Base-by-base conservation (phyloP, 2,113 vertebrate species). In the Elanus axillaris region DNA sequence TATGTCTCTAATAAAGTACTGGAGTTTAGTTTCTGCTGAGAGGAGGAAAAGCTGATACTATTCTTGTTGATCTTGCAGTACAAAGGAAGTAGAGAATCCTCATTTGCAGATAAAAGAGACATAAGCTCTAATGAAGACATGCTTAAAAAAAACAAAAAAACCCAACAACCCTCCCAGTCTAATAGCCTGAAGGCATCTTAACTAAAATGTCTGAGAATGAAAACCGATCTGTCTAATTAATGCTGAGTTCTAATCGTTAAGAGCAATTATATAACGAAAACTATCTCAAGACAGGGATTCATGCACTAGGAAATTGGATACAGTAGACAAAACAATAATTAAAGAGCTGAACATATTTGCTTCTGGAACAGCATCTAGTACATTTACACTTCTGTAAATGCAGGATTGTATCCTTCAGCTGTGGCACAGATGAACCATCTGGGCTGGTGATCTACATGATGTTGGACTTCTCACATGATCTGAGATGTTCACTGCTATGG, bases 151-250 rank as follows among this genome's bases (percentile, higher is more conserved):
- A 82, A 11, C 75, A 82, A 48, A 58, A 82, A n/a, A 66, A 14
- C 17, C 20, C n/a, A n/a, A n/a, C n/a, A n/a, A n/a, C n/a, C 68
- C 86, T 95, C 73, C 62, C 52, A 89, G 52, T 43, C 62, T 79
- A 85, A 88, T 91, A 94, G 94, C 86, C 94, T 91, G 67, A 86
- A 95, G 95, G 86, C 73, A 95, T 87, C 80, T 88, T 82, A 95
- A 90, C 89, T 88, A 59, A 90, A 96, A 76, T 23, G 19, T 73
- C 93, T 83, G 73, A 90, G 58, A 97, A 95, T 83, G 86, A 96
- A 94, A 94, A 88, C 53, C 11, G 3, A 96, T 93, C 72, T 74
- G 88, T 76, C 83, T 73, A 96, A 92, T 96, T 95, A 96, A 86
- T 84, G 38, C 60, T 86, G 72, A 96, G 29, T 84, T 80, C 89